Evolutionary conservation across 2,888 invertebrate species (phyloP).

Genomic region (Callosobruchus maculatus): DNA sequence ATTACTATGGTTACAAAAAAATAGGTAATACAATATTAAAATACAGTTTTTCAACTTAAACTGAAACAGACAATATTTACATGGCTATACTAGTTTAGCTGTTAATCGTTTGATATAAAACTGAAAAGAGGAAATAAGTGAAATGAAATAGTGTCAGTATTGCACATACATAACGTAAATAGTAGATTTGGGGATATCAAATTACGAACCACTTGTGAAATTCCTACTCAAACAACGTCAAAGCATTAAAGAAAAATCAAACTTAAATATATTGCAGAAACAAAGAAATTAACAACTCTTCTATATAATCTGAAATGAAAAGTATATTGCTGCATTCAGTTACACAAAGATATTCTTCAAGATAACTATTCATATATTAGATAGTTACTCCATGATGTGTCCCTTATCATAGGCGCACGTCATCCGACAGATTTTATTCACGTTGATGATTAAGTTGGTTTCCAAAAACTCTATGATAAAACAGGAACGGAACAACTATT

Average conservation of each 20-base stretch:
- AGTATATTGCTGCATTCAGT: neutral
- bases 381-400: no score
- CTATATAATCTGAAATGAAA: neutral
- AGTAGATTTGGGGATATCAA: neutral
- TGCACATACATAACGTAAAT: neutral
- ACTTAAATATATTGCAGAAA: neutral
- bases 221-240: neutral
- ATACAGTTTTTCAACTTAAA: conserved; percentile 15
- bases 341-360: no score
- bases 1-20: conserved; percentile 24
- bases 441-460: no score
- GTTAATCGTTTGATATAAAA: neutral
- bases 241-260: neutral
- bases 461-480: no score
- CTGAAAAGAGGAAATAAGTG: conserved; percentile 5
- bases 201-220: neutral
- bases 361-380: no score
- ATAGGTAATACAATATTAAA: conserved; percentile 19
- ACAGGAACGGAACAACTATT: no score
- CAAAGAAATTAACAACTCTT: neutral
- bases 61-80: neutral
- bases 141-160: conserved; percentile 5
- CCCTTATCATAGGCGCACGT: no score
- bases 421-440: no score
- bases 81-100: neutral